A percentile compares a stretch with the other conserved stretches of the same genome.
phyloP scores from a whole-genome alignment of 2,113 vertebrate species.

The Sebastes schlegelii region DNA sequence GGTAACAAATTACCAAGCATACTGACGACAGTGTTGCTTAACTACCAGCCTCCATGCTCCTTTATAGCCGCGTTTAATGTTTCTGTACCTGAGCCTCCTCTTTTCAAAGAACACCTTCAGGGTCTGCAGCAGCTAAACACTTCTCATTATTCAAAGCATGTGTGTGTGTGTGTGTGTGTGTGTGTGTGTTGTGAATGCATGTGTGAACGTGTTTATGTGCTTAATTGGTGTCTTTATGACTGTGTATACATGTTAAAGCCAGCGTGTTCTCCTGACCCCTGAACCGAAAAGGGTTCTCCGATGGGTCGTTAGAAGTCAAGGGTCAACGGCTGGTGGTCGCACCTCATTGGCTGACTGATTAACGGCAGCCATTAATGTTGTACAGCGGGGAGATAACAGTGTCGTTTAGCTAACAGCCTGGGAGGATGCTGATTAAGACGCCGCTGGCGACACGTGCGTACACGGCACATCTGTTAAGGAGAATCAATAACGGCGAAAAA shows the following conservation, averaged over 20 bases:
- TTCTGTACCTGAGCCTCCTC: conserved; percentile 50
- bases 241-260: conserved; percentile 31
- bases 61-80: conserved; percentile 51
- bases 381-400: conserved; percentile 49
- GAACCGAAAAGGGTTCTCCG: conserved; percentile 45
- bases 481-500: conserved; percentile 12
- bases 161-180: no score
- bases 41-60: conserved; percentile 35
- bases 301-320: conserved; percentile 42
- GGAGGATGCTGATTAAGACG: conserved; percentile 54
- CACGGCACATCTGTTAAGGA: conserved; percentile 34
- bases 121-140: conserved; percentile 51
- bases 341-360: conserved; percentile 74
- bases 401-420: conserved; percentile 54
- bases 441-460: conserved; percentile 28
- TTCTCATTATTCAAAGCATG: conserved; percentile 51
- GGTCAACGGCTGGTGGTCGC: conserved; percentile 60
- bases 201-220: conserved; percentile 5
- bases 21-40: conserved; percentile 23
- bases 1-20: conserved; percentile 46
- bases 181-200: neutral
- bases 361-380: conserved; percentile 64
- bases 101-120: conserved; percentile 51
- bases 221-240: conserved; percentile 56
- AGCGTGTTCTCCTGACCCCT: conserved; percentile 31